Percentiles rank a stretch among this genome's conserved stretches.
These are phyloP conservation scores for Tenebrio molitor DNA, from an alignment of 1,140 invertebrate genomes.

Conservation along the genomic window DNA sequence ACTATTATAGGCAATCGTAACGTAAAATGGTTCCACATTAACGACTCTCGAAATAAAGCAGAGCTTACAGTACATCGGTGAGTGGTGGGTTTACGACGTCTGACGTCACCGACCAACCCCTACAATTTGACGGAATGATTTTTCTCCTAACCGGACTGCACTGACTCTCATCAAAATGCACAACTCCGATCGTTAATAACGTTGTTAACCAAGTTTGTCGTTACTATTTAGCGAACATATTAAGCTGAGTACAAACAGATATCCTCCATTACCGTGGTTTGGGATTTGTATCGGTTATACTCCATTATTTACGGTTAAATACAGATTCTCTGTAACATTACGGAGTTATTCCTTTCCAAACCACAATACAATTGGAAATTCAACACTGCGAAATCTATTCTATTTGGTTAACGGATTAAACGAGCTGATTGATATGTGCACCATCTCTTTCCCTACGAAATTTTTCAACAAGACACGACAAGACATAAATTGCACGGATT, in stretches of 20 bases:
- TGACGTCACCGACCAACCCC: neutral
- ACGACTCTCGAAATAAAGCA: conserved; percentile 24
- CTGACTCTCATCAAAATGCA: neutral
- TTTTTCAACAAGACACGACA: too few relatives aligned
- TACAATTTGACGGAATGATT: neutral
- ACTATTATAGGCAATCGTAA: conserved; percentile 33
- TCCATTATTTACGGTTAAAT: conserved; percentile 37
- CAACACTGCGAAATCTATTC: conserved; percentile 14
- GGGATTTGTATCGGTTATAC: conserved; percentile 22
- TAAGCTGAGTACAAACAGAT: conserved; percentile 32
- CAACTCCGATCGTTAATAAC: neutral
- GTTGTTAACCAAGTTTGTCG: conserved; percentile 12
- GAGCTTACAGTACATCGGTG: neutral
- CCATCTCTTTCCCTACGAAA: neutral
- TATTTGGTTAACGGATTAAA: conserved; percentile 27
- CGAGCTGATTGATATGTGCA: conserved; percentile 17
- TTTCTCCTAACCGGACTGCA: neutral
- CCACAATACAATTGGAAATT: conserved; percentile 19
- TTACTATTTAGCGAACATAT: conserved; percentile 14
- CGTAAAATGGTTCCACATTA: conserved; percentile 16
- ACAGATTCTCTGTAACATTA: conserved; percentile 32
- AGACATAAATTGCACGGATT: too few relatives aligned
- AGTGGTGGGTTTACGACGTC: neutral
- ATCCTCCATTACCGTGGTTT: conserved; percentile 18
- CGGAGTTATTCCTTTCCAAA: conserved; percentile 32